Evolutionary conservation across 1,140 invertebrate species (phyloP), one percentile per base, ranked within the genome.

Genomic region (Halotydeus destructor): DNA sequence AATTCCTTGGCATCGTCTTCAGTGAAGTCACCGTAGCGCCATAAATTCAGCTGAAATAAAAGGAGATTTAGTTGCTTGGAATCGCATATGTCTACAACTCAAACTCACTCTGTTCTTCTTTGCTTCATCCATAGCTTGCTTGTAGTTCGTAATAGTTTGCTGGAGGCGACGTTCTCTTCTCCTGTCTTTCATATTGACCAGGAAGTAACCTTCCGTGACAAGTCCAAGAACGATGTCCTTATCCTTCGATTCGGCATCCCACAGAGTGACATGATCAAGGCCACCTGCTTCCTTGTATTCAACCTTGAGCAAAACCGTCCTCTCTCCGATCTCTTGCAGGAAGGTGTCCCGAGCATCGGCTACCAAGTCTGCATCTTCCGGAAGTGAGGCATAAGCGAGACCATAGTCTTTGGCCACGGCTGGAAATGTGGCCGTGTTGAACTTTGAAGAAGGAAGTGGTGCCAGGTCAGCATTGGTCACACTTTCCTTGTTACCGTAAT

Each of bases 21-120:
- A 41, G 78, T 83, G 55, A 93, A 82, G 57, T 96, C 88, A 14
- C 89, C 89, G 58, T 97, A 94, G 52, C 78, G 72, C 88, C 89
- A 97, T 47, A 96, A 76, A 56, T 78, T 81, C 42, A 73, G 62
- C 60, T 85, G 52, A 35, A 55, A 57, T n/a, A 32, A 42, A 44
- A 41, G 22, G 50, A 26, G 6, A 45, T 41, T 32, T 34, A 49
- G 36, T 16, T 19, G 9, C 25, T n/a, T 12, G 12, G 22, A 23
- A 25, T 9, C 14, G 3, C 24, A 28, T n/a, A 25, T 9, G 19
- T 16, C 11, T 41, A n/a, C n/a, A n/a, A n/a, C n/a, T n/a, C n/a
- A n/a, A n/a, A n/a, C 60, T 50, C 51, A 65, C 61, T 52, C 63
- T 80, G 35, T 73, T 71, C 48, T 73, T 74, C 57, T 81, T 78